Evolutionary conservation across 23 tunicate species (phyloP).

Genomic region (Diplosoma virens): DNA sequence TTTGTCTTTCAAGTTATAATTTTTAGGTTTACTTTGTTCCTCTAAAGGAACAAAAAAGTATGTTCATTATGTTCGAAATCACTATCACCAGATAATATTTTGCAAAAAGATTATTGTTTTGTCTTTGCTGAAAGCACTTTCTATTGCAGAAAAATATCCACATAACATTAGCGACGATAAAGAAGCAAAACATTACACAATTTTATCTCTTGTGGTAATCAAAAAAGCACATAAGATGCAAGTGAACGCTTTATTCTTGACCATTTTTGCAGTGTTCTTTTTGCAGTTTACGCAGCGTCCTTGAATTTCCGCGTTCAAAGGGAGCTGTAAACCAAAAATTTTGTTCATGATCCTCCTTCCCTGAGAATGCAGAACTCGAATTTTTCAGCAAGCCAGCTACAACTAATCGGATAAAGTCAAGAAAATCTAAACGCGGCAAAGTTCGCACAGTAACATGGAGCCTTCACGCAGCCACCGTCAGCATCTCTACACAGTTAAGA

Average conservation of each 20-base stretch:
- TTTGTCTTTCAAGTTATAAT: background rate
- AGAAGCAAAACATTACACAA: background rate
- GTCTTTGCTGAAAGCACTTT: background rate
- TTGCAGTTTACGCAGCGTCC: background rate
- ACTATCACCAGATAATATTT: background rate
- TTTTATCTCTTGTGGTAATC: background rate
- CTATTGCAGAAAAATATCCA: background rate
- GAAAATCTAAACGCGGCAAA: background rate
- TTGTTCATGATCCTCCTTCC: conserved; percentile 7
- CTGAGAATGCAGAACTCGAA: background rate
- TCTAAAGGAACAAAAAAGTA: background rate
- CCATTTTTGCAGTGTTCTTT: background rate
- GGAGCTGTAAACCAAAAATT: background rate
- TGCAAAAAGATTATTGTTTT: background rate
- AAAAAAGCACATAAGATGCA: conserved; percentile 6
- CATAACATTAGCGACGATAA: background rate
- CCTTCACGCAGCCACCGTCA: conserved; percentile 13
- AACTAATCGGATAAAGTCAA: conserved; percentile 3
- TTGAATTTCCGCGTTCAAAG: background rate
- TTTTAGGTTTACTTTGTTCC: conserved; percentile 2
- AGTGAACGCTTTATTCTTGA: background rate
- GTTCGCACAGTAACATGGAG: background rate
- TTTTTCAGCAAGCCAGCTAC: conserved; percentile 3
- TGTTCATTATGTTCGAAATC: background rate
- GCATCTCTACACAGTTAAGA: background rate